Conservation (phyloP, 2,797 vertebrate species). For the Hapalemur alaotrensis region DNA sequence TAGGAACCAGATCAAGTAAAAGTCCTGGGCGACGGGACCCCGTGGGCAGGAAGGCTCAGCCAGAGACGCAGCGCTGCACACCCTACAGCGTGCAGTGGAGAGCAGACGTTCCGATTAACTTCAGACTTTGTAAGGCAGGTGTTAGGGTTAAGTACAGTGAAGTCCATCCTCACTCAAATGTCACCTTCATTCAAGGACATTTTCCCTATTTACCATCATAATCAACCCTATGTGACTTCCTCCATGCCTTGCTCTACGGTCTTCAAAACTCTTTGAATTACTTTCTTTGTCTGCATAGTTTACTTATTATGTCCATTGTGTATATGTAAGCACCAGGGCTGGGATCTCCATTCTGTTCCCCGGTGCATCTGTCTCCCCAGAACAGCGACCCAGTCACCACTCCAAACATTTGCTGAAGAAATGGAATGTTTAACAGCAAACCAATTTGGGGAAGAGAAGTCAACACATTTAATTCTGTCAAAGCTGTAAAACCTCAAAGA, state of each 20-base stretch:
- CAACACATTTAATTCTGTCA: background rate
- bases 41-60: background rate
- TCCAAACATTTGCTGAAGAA: background rate
- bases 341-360: background rate
- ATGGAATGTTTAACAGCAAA: background rate
- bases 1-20: background rate
- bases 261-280: background rate
- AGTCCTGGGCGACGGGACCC: no score
- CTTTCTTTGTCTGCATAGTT: fast-evolving
- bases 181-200: background rate
- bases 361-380: background rate
- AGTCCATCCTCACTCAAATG: background rate
- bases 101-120: background rate
- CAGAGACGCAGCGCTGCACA: background rate
- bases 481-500: background rate
- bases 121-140: no score
- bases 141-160: background rate
- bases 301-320: background rate
- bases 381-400: background rate
- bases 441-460: no score
- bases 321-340: no score
- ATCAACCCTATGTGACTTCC: background rate
- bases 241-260: background rate
- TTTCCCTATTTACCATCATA: background rate
- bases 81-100: background rate